phyloP scores from a whole-genome alignment of 2,113 vertebrate species.

The Plotosus lineatus region DNA sequence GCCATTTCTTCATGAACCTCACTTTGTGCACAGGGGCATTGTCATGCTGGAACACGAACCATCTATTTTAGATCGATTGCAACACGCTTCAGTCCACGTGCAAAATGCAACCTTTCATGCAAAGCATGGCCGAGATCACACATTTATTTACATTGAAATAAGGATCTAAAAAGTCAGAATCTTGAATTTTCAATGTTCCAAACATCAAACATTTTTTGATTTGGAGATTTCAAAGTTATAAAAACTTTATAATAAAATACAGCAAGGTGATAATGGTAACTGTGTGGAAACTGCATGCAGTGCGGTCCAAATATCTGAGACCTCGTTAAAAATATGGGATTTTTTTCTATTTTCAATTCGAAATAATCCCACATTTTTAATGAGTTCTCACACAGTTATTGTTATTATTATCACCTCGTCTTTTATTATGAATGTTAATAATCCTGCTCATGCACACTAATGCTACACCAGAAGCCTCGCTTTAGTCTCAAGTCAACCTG shows the following conservation, averaged over 20 bases:
- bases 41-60: no score
- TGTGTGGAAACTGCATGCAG: no score
- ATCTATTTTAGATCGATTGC: neutral
- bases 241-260: no score
- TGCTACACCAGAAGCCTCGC: neutral
- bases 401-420: neutral
- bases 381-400: neutral
- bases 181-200: neutral
- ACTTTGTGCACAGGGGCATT: no score
- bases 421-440: neutral
- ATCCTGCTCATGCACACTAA: neutral
- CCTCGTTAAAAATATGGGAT: no score
- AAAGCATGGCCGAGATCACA: neutral
- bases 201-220: neutral
- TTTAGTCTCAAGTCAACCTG: slow-evolving; percentile 15
- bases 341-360: neutral
- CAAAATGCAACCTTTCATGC: neutral
- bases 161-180: neutral
- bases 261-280: no score
- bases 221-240: neutral
- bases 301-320: no score
- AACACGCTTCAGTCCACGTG: neutral
- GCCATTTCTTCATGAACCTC: no score
- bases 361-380: neutral
- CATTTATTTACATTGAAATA: neutral